Evolutionary conservation across 2,888 invertebrate genomes (phyloP).

Genomic region (Drosophila siamana): DNA sequence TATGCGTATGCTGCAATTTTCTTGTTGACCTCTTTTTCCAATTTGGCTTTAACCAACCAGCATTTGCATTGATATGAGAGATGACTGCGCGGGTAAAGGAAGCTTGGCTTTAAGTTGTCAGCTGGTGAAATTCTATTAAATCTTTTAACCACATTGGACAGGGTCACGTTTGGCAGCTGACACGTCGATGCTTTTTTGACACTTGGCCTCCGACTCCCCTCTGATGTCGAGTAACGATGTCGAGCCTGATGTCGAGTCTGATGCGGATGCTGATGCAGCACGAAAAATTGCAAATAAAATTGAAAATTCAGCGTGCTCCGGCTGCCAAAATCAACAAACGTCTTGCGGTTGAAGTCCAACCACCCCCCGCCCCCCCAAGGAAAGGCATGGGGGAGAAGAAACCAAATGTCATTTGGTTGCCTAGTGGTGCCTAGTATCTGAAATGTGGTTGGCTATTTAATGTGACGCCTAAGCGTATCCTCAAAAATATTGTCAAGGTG

Average conservation of each 20-base stretch:
- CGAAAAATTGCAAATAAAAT: constrained; percentile 62
- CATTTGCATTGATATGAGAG: constrained; percentile 40
- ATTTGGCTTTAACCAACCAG: constrained; percentile 27
- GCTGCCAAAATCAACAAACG: constrained; percentile 76
- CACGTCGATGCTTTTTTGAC: constrained; percentile 65
- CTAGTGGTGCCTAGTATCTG: constrained; percentile 19
- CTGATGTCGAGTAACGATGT: constrained; percentile 6
- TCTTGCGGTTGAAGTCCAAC: constrained; percentile 41
- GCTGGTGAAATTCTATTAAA: constrained; percentile 51
- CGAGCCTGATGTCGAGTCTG: constrained; percentile 1
- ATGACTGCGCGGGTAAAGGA: not conserved
- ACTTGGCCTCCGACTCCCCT: constrained; percentile 34
- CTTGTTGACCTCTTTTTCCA: constrained; percentile 12
- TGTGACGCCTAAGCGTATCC: constrained; percentile 26
- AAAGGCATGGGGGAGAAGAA: constrained; percentile 6
- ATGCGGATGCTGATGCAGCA: constrained; percentile 66
- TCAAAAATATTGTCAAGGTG: constrained; percentile 75
- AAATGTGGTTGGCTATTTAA: constrained; percentile 59
- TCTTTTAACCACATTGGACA: constrained; percentile 71
- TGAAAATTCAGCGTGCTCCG: constrained; percentile 62
- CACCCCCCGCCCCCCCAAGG: too few species aligned
- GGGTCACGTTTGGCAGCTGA: constrained; percentile 69
- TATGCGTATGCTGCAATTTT: constrained; percentile 23
- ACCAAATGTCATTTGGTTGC: constrained; percentile 66
- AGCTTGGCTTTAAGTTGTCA: constrained; percentile 23